Base-by-base conservation (phyloP, 2,888 invertebrate species). In the Tanypteryx hageni region DNA sequence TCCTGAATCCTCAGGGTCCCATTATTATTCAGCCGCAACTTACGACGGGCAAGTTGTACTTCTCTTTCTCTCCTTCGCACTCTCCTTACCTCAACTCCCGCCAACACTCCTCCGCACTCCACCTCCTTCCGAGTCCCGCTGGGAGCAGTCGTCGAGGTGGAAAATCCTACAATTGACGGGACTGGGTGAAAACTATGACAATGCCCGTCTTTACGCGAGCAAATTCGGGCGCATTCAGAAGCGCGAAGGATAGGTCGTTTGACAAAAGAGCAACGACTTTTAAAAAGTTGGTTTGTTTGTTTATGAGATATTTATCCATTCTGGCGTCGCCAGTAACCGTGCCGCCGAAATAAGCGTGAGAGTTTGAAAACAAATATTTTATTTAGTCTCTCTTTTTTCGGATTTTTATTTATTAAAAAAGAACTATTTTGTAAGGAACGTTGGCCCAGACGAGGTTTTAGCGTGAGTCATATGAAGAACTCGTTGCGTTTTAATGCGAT, bases 11-110 rank as follows among this genome's bases (percentile, higher is more conserved):
- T 61, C 31, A 11, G 86, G 61, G 86, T 31, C 59, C 86, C 86
- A 86, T 86, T 86, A 86, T 61, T 86, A 86, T 86, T 86, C 86
- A 58, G 61, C 86, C 86, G 31, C 86, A 86, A 86, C 86, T 86
- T 64, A 61, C 61, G 58, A 31, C 86, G n/a, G 22, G 61, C 16
- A 61, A 86, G 86, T 86, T 64, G 86, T 86, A 86, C 86, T n/a
- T n/a, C 61, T 22, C 61, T 44, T 18, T 16, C 61, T 16, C 61
- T 8, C n/a, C 14, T 27, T 61, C 61, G 11, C 9, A 61, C 31
- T 10, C 22, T 22, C 57, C 85, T 85, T 58, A 57, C 44, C 84
- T 57, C 56, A 57, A n/a, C 56, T 83, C 83, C 14, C 57, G 9
- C 58, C n/a, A 56, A n/a, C 58, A 58, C 58, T 85, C 13, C 44